Percentiles rank a stretch among this genome's conserved stretches.
Evolutionary conservation across 2,113 vertebrate genomes (phyloP).

Genomic region (Nymphicus hollandicus): DNA sequence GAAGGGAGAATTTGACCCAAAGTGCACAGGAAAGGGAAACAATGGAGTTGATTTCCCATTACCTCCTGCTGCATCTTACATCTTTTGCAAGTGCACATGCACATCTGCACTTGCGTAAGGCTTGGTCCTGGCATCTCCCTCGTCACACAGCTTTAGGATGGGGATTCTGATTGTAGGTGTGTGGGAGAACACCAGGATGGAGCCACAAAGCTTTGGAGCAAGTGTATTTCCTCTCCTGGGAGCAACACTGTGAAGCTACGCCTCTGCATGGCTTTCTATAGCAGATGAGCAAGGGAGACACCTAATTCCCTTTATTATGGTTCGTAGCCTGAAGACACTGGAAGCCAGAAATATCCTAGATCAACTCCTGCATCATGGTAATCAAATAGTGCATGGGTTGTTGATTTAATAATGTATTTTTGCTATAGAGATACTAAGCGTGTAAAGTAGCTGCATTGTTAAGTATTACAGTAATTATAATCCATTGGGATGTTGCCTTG

Average conservation of each 20-base stretch:
- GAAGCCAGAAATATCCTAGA: conserved; percentile 26
- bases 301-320: conserved; percentile 9
- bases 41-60: background rate
- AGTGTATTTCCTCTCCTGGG: background rate
- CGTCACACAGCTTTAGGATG: background rate
- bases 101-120: background rate
- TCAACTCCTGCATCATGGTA: background rate
- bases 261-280: background rate
- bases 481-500: background rate
- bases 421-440: background rate
- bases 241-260: background rate
- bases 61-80: background rate
- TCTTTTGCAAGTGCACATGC: accelerated
- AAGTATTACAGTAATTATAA: background rate
- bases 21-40: background rate
- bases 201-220: background rate
- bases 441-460: background rate
- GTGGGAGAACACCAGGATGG: background rate
- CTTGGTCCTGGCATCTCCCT: background rate
- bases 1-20: background rate
- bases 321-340: conserved; percentile 17
- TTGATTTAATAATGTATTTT: conserved; percentile 5
- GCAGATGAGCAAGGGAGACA: background rate
- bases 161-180: background rate
- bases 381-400: background rate